These are phyloP conservation scores for Melipona beecheii DNA, from an alignment of 2,888 invertebrate genomes.

Conservation along the genomic window DNA sequence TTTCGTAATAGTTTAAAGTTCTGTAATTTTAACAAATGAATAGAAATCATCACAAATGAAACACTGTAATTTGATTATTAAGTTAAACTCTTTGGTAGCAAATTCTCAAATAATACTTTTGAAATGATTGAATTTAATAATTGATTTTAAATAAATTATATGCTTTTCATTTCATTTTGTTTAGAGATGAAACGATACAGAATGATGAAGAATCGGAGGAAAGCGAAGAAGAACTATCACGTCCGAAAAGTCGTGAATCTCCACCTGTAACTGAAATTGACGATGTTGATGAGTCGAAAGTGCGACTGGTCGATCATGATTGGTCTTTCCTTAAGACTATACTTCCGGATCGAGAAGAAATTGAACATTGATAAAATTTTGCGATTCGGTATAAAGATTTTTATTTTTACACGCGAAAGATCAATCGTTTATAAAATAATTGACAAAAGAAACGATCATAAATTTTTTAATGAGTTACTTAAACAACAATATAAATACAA, in stretches of 20 bases:
- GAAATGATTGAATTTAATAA: not conserved
- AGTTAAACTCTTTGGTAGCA: not conserved
- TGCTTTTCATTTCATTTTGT: not conserved
- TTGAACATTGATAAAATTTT: slow-evolving; percentile 23
- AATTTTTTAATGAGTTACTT: not conserved
- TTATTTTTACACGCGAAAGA: not conserved
- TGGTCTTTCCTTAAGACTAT: slow-evolving; percentile 78
- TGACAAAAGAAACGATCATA: not conserved
- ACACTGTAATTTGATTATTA: not conserved
- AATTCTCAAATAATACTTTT: not conserved
- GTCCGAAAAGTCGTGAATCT: slow-evolving; percentile 22
- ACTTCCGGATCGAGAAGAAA: slow-evolving; percentile 71
- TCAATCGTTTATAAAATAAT: not conserved
- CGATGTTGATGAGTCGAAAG: slow-evolving; percentile 60
- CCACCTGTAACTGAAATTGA: slow-evolving; percentile 50
- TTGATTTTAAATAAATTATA: not conserved
- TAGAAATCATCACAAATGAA: not conserved
- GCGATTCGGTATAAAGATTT: not conserved
- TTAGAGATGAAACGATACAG: slow-evolving; percentile 24
- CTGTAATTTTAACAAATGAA: not conserved
- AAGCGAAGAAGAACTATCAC: slow-evolving; percentile 65
- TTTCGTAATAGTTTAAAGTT: not conserved
- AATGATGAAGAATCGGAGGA: slow-evolving; percentile 48
- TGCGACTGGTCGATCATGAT: slow-evolving; percentile 69
- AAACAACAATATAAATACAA: not conserved